Base-by-base conservation (phyloP, 2,797 vertebrate species). In the Cynopterus sphinx region DNA sequence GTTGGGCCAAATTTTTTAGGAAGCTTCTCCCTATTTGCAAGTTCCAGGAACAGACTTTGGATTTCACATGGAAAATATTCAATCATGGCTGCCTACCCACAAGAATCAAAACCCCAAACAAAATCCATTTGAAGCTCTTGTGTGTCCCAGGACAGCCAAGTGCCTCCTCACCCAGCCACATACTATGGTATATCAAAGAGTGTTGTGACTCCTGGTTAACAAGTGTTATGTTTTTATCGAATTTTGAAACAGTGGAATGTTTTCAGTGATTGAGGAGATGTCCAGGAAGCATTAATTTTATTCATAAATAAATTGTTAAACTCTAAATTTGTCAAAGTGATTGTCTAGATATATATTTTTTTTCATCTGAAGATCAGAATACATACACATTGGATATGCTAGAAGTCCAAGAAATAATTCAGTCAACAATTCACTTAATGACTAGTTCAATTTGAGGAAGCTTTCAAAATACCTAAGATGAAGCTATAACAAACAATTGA, bases 21-120 rank as follows among this genome's bases (percentile, higher is more conserved):
- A 79, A 79, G 41, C 85, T 85, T 77, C 36, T 94, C 36, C 2
- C 39, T 65, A 19, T 21, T 53, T 79, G 63, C 55, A 90, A 83
- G 33, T 53, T 87, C 55, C 63, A 82, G 63, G 26, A 87, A 90
- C 33, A 67, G 70, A 77, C 49, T 87, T 59, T 9, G 63, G 46
- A 67, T 93, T 94, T 92, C 55, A 94, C 61, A 86, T 85, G 43
- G 57, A 87, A 92, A 92, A 49, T 92, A 89, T 68, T 90, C 68
- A 61, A 41, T 74, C 59, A 68, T 67, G 55, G 70, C 55, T 78
- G 41, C 57, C 55, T 59, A 49, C 39, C 73, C 49, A 78, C 17
- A 57, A 59, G 74, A 92, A 82, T 65, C 79, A 89, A 94, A 81
- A 68, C 41, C 22, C n/a, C 26, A 87, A 68, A 85, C 16, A 59